Percentiles rank a stretch among this genome's conserved stretches.
These are phyloP conservation scores for Slavum lentiscoides DNA, from an alignment of 2,888 invertebrate genomes.

Conservation along the genomic window DNA sequence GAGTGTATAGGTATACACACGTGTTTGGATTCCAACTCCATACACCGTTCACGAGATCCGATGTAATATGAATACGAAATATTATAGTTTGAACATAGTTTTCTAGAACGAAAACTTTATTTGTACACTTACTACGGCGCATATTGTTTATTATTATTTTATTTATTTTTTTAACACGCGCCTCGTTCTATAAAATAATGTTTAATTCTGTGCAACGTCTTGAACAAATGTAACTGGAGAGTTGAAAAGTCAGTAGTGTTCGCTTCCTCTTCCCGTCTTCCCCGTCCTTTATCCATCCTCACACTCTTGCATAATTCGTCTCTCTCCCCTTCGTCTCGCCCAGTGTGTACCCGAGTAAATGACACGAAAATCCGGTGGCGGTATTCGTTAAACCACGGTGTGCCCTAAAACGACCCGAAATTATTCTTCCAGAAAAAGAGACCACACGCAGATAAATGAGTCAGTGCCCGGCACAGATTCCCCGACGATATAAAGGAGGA, in stretches of 20 bases:
- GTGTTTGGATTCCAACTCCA: no score
- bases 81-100: background rate
- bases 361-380: slow-evolving; percentile 39
- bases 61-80: background rate
- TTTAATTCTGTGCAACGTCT: slow-evolving; percentile 29
- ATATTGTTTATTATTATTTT: slow-evolving; percentile 5
- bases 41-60: no score
- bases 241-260: slow-evolving; percentile 36
- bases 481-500: slow-evolving; percentile 33
- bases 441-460: slow-evolving; percentile 46
- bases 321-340: background rate
- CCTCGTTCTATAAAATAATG: slow-evolving; percentile 3
- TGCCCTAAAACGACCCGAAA: slow-evolving; percentile 38
- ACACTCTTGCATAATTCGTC: background rate
- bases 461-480: slow-evolving; percentile 46
- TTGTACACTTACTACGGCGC: background rate
- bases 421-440: slow-evolving; percentile 53
- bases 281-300: background rate
- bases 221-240: slow-evolving; percentile 26
- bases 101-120: background rate
- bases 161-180: background rate
- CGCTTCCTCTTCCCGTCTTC: background rate
- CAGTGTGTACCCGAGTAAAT: slow-evolving; percentile 36
- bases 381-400: slow-evolving; percentile 40
- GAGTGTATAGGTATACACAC: no score